These are phyloP conservation scores for Festucalex cinctus DNA, from an alignment of 2,113 vertebrate species.

Conservation along the genomic window DNA sequence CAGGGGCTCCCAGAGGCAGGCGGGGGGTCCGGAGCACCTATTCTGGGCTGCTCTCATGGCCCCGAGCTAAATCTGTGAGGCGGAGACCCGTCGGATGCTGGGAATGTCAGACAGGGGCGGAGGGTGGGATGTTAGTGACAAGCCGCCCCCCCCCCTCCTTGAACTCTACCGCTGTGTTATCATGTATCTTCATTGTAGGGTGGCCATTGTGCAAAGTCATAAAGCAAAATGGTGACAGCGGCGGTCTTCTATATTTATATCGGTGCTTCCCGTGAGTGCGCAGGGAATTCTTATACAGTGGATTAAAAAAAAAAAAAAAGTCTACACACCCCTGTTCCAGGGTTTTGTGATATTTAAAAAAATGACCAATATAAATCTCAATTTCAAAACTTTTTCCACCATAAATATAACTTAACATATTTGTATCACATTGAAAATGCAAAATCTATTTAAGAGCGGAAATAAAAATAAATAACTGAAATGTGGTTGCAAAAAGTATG, in stretches of 20 bases:
- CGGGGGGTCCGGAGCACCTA: constrained; percentile 38
- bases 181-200: not conserved
- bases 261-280: not conserved
- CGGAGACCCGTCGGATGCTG: constrained; percentile 1
- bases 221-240: not conserved
- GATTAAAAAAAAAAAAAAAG: not conserved
- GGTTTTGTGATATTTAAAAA: not conserved
- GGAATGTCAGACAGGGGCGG: not conserved
- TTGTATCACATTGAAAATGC: no score
- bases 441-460: no score
- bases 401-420: no score
- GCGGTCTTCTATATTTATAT: not conserved
- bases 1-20: constrained; percentile 23
- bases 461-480: no score
- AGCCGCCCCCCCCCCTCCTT: not conserved
- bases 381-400: no score
- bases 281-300: not conserved
- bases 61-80: constrained; percentile 51
- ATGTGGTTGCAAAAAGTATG: no score
- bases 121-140: not conserved
- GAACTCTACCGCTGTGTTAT: not conserved
- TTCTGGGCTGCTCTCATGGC: constrained; percentile 55
- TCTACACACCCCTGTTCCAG: not conserved
- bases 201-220: constrained; percentile 3
- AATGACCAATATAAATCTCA: not conserved